Evolutionary conservation across 2,797 vertebrate species (phyloP).

Genomic region (Paedocypris micromegethes): DNA sequence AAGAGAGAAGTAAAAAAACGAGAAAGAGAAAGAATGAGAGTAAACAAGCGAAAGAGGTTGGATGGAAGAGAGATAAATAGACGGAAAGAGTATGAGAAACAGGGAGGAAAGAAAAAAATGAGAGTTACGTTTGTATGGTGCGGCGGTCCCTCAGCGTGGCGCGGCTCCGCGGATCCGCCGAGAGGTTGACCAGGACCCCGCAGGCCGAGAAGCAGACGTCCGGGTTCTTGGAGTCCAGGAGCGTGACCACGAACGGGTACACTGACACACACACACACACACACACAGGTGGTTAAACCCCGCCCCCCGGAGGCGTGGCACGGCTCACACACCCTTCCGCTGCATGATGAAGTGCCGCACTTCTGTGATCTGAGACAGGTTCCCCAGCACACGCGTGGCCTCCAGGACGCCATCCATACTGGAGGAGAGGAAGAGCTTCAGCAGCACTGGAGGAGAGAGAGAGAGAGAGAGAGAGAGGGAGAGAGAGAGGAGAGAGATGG

Average conservation of each 20-base stretch:
- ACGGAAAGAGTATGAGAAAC: neutral
- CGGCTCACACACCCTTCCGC: constrained; percentile 72
- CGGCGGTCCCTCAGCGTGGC: constrained; percentile 71
- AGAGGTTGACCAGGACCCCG: constrained; percentile 91
- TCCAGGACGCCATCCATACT: constrained; percentile 84
- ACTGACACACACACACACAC: constrained; percentile 61
- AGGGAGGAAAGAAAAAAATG: neutral
- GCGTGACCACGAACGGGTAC: constrained; percentile 80
- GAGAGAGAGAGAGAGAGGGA: neutral
- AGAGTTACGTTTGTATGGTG: constrained; percentile 78
- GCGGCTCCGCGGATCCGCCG: constrained; percentile 73
- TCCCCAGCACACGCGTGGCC: constrained; percentile 86
- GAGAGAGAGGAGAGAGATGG: neutral
- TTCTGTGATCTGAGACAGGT: constrained; percentile 80
- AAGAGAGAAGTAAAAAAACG: too few relatives aligned
- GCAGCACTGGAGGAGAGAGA: constrained; percentile 68
- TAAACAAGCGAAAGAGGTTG: too few relatives aligned
- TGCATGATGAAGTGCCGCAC: constrained; percentile 82
- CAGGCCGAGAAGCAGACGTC: constrained; percentile 90
- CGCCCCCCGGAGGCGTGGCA: neutral
- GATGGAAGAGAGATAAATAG: too few relatives aligned
- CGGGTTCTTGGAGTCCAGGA: constrained; percentile 83
- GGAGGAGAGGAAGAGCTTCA: constrained; percentile 79
- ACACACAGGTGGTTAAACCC: constrained; percentile 52
- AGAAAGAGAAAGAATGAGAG: too few relatives aligned